Evolutionary conservation across 92 coral and sea anemone species (phyloP).

Genomic region (Paragorgia papillata): DNA sequence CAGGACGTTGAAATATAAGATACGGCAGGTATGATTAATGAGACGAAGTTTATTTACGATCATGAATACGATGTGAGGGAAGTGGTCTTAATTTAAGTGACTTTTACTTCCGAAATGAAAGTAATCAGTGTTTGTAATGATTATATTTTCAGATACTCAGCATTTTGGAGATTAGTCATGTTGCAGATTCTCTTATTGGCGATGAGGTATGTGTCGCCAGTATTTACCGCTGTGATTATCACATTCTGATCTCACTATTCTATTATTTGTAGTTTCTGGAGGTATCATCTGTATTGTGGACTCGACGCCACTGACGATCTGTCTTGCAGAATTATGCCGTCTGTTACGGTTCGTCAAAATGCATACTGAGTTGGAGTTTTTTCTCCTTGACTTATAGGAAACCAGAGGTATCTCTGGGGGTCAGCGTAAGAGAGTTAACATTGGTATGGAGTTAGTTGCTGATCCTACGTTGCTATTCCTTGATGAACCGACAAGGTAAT

Average conservation of each 20-base stretch:
- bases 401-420: slow-evolving; percentile 83
- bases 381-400: too few species aligned
- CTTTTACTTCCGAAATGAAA: too few species aligned
- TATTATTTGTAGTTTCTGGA: too few species aligned
- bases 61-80: too few species aligned
- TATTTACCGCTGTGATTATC: too few species aligned
- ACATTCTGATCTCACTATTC: too few species aligned
- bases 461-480: slow-evolving; percentile 74
- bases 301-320: too few species aligned
- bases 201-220: slow-evolving; percentile 57
- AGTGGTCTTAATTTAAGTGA: too few species aligned
- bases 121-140: neutral
- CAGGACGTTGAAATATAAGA: slow-evolving; percentile 7
- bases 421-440: slow-evolving; percentile 72
- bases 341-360: too few species aligned
- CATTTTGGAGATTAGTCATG: slow-evolving; percentile 54
- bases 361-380: too few species aligned
- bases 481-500: slow-evolving; percentile 74
- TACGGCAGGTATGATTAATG: slow-evolving; percentile 11
- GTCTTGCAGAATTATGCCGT: slow-evolving; percentile 1
- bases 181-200: slow-evolving; percentile 64
- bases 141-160: slow-evolving; percentile 41
- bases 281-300: too few species aligned
- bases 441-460: slow-evolving; percentile 73
- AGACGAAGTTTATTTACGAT: neutral